phyloP scores from a whole-genome alignment of 2,888 invertebrate species.

The Mythimna vitellina region DNA sequence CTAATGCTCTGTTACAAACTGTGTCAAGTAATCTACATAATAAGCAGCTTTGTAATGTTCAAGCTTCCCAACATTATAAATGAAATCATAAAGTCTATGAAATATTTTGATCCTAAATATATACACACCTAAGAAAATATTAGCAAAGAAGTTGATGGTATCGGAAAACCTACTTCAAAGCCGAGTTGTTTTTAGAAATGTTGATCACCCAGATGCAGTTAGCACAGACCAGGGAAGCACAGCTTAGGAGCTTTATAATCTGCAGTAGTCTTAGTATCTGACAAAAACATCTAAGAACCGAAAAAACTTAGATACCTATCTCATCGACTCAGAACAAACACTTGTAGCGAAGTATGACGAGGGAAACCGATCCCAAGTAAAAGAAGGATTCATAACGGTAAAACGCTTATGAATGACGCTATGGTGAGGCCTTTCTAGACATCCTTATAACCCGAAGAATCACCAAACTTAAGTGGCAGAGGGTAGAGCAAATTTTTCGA shows the following conservation, averaged over 20 bases:
- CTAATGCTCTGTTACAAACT: constrained; percentile 40
- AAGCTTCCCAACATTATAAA: constrained; percentile 23
- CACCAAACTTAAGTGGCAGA: no score
- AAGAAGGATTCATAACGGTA: neutral
- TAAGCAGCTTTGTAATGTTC: constrained; percentile 29
- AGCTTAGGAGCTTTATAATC: neutral
- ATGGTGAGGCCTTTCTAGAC: no score
- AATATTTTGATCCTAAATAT: constrained; percentile 17
- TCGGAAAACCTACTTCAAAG: neutral
- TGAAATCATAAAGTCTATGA: constrained; percentile 34
- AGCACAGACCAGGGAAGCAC: neutral
- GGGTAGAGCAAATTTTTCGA: no score
- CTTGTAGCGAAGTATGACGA: neutral
- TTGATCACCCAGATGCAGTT: neutral
- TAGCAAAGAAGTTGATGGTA: neutral
- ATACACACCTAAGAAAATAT: constrained; percentile 15
- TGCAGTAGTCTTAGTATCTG: no score
- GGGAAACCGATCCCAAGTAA: neutral
- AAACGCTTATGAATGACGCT: neutral
- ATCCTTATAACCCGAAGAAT: no score
- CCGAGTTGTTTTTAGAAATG: neutral
- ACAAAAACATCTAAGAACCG: neutral
- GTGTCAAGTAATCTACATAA: constrained; percentile 50
- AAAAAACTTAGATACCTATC: neutral
- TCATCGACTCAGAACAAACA: no score